These are phyloP conservation scores for Serripes groenlandicus DNA, from an alignment of 2,888 invertebrate genomes.

Conservation along the genomic window DNA sequence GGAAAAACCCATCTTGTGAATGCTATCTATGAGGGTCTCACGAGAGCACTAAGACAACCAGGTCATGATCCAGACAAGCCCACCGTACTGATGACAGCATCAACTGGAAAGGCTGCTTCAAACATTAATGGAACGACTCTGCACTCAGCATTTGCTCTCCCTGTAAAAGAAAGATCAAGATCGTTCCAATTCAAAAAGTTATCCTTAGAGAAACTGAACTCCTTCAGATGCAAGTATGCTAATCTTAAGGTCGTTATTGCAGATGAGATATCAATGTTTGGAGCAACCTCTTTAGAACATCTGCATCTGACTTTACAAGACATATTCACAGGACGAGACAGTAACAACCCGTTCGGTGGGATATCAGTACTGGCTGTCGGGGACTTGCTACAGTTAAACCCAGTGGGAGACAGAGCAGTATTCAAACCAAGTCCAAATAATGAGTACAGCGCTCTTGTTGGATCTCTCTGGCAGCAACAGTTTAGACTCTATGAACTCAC, in stretches of 20 bases:
- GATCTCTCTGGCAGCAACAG: neutral
- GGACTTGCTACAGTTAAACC: slow-evolving; percentile 5
- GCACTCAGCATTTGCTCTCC: slow-evolving; percentile 54
- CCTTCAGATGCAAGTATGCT: slow-evolving; percentile 37
- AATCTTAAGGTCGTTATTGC: slow-evolving; percentile 52
- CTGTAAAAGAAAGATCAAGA: slow-evolving; percentile 33
- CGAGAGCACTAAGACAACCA: slow-evolving; percentile 27
- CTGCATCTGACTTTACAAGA: slow-evolving; percentile 12
- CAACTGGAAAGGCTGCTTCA: slow-evolving; percentile 58
- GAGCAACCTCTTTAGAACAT: neutral
- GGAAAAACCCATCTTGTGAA: slow-evolving; percentile 44
- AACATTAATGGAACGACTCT: slow-evolving; percentile 57
- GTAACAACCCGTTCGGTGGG: slow-evolving; percentile 1
- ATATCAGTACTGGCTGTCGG: neutral
- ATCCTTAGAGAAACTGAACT: slow-evolving; percentile 24
- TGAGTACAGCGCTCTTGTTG: slow-evolving; percentile 42
- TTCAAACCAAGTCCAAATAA: neutral
- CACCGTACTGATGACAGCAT: slow-evolving; percentile 47
- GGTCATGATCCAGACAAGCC: slow-evolving; percentile 34
- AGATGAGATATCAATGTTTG: slow-evolving; percentile 57
- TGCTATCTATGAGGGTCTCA: slow-evolving; percentile 33
- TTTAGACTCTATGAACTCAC: slow-evolving; percentile 50
- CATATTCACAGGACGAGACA: slow-evolving; percentile 36
- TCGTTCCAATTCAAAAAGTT: slow-evolving; percentile 22
- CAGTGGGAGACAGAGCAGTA: slow-evolving; percentile 36